phyloP scores from a whole-genome alignment of 1,140 invertebrate genomes.

The Pseudomyrmex sp. region DNA sequence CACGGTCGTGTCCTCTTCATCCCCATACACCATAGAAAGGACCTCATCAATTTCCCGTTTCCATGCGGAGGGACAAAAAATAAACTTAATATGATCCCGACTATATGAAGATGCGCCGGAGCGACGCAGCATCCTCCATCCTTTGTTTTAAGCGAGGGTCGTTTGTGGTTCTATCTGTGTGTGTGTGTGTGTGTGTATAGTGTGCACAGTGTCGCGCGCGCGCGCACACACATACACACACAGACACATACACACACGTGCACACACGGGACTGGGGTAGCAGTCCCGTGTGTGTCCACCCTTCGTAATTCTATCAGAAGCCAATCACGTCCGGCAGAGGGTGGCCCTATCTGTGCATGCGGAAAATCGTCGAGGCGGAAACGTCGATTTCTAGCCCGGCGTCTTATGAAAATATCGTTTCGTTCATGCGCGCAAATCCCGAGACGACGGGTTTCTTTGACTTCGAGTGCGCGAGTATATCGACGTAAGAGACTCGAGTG shows the following conservation, averaged over 20 bases:
- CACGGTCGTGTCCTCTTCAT: not conserved
- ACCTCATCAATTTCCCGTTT: constrained; percentile 76
- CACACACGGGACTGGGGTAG: constrained; percentile 58
- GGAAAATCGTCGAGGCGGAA: constrained; percentile 78
- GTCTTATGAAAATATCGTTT: constrained; percentile 76
- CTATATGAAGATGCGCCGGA: constrained; percentile 70
- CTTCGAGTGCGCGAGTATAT: constrained; percentile 26
- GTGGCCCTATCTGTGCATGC: constrained; percentile 75
- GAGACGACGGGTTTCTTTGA: constrained; percentile 44
- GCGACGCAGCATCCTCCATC: constrained; percentile 62
- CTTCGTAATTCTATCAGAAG: constrained; percentile 83
- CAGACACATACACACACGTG: too few species aligned
- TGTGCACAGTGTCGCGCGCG: not conserved
- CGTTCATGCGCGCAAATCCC: constrained; percentile 36
- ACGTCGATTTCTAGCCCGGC: constrained; percentile 65
- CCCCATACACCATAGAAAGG: constrained; percentile 60
- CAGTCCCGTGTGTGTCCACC: constrained; percentile 73
- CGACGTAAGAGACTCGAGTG: not conserved
- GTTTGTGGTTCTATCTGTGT: constrained; percentile 66
- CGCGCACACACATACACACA: not conserved
- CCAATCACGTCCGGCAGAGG: constrained; percentile 81
- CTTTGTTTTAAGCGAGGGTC: constrained; percentile 77
- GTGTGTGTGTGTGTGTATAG: constrained; percentile 10
- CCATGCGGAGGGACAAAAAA: constrained; percentile 71
- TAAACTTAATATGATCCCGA: constrained; percentile 76